Evolutionary conservation across 23 tunicate genomes (phyloP), one percentile per base, ranked within the genome.

Genomic region (Styela plicata): DNA sequence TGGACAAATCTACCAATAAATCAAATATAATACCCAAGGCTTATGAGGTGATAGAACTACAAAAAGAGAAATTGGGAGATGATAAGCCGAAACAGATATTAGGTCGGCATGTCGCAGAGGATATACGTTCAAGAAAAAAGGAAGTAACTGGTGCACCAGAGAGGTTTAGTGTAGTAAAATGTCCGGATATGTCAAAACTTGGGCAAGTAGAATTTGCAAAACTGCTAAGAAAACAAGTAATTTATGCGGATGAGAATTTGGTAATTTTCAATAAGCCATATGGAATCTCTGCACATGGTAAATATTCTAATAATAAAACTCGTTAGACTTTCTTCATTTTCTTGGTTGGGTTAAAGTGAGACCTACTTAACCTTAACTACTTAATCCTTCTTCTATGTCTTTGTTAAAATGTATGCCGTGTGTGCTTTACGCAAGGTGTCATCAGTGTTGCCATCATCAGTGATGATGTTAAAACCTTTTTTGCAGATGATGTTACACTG

Each of bases 251-350:
- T 35, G 75, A 88, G 26, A 77, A 88, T 52, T 63, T 93, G 34
- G 89, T 93, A 63, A 64, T 93, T 63, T 80, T 93, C 61, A 93
- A 93, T 65, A 93, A 93, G 74, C 98, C 98, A 1, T 93, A 88
- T 78, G 98, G 98, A 66, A 25, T 93, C 10, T 30, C 93, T 2
- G 74, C 88, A 13, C 98, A 93, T 74, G 28, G 30, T 1, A n/a
- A n/a, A n/a, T n/a, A n/a, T n/a, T n/a, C n/a, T n/a, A n/a, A n/a
- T n/a, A n/a, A n/a, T n/a, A n/a, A n/a, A n/a, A n/a, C n/a, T n/a
- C n/a, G n/a, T n/a, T n/a, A n/a, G n/a, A n/a, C n/a, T n/a, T n/a
- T n/a, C n/a, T n/a, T n/a, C n/a, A n/a, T n/a, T n/a, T n/a, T n/a
- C n/a, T n/a, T n/a, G n/a, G n/a, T n/a, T n/a, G n/a, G n/a, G n/a